A percentile compares a stretch with the other conserved stretches of the same genome.
These are phyloP conservation scores for Caranx melampygus DNA, from an alignment of 2,113 vertebrate genomes.

Conservation along the genomic window DNA sequence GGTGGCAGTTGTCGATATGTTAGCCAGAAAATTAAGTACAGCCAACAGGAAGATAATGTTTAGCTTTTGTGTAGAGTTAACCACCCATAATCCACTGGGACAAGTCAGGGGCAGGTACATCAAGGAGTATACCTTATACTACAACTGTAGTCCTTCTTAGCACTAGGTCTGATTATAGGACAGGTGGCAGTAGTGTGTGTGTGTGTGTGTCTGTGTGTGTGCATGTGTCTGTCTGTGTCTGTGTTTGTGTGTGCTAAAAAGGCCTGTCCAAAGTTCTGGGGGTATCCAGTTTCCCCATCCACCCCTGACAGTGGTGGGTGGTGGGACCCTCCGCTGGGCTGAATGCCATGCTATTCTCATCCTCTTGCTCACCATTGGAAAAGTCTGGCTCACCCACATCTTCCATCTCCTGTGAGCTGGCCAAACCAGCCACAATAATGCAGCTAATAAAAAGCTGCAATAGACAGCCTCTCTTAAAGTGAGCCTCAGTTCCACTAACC, in stretches of 20 bases:
- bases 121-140: conserved; percentile 44
- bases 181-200: conserved; percentile 54
- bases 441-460: conserved; percentile 14
- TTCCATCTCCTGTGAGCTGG: not conserved
- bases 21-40: conserved; percentile 26
- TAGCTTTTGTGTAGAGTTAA: conserved; percentile 51
- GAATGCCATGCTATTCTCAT: conserved; percentile 76
- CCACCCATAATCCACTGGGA: conserved; percentile 61
- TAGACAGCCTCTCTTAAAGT: not conserved
- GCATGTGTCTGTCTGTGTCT: conserved; percentile 23
- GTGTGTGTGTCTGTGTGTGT: conserved; percentile 3
- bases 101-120: conserved; percentile 55
- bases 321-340: conserved; percentile 51
- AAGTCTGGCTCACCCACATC: conserved; percentile 25
- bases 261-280: conserved; percentile 25
- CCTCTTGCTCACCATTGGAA: conserved; percentile 22
- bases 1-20: conserved; percentile 50
- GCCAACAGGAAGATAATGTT: conserved; percentile 17
- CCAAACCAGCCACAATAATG: not conserved
- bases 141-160: conserved; percentile 57
- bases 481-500: not conserved
- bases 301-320: conserved; percentile 36
- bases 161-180: conserved; percentile 22
- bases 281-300: conserved; percentile 65
- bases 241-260: not conserved